These are phyloP conservation scores for Standfussiana lucernea DNA, from an alignment of 2,888 invertebrate species.

Conservation along the genomic window DNA sequence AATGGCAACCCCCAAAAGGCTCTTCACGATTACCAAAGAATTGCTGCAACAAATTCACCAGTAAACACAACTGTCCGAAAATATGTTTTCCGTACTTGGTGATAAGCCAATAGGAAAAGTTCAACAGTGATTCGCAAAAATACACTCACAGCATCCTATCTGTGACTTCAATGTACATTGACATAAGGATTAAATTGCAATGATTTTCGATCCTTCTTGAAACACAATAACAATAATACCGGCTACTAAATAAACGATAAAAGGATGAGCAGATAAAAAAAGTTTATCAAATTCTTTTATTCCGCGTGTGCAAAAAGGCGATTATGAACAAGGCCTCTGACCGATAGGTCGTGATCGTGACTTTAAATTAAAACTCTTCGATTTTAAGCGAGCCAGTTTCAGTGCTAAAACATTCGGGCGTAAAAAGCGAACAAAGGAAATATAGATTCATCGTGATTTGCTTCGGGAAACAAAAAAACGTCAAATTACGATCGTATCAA, in stretches of 20 bases:
- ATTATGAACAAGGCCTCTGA: slow-evolving; percentile 22
- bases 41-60: not conserved
- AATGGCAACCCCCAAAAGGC: not conserved
- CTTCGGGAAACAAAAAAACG: slow-evolving; percentile 39
- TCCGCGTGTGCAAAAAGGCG: not conserved
- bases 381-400: slow-evolving; percentile 19
- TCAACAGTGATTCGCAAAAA: not conserved
- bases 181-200: slow-evolving; percentile 27
- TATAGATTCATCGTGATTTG: slow-evolving; percentile 30
- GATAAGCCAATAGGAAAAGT: not conserved
- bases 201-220: not conserved
- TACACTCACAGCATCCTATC: not conserved
- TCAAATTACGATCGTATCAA: slow-evolving; percentile 10
- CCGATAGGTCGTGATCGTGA: slow-evolving; percentile 58
- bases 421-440: slow-evolving; percentile 42
- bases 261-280: slow-evolving; percentile 35
- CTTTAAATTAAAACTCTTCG: slow-evolving; percentile 31
- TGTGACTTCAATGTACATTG: not conserved
- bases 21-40: not conserved
- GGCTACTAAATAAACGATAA: slow-evolving; percentile 14
- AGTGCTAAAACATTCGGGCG: slow-evolving; percentile 30
- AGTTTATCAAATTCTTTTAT: slow-evolving; percentile 1
- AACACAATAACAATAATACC: not conserved
- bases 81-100: not conserved
- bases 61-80: not conserved